Evolutionary conservation across 2,888 invertebrate species (phyloP), one percentile per base, ranked within the genome.

Genomic region (Ochropleura leucogaster): DNA sequence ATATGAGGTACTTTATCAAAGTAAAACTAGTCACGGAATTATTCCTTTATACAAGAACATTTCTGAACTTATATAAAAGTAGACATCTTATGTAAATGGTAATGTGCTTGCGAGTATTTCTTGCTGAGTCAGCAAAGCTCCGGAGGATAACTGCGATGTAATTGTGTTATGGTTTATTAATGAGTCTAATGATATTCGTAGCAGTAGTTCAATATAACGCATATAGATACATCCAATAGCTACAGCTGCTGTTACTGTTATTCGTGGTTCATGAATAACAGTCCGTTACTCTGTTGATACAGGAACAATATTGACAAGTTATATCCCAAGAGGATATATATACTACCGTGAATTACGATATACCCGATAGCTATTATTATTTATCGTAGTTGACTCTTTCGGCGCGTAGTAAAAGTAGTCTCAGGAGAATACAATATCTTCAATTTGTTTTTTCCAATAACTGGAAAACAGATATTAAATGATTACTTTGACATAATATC

Each of bases 281-380:
- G 60, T 9, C 8, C 47, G 42, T 60, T 30, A 44, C 47, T 53
- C 46, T 80, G 63, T 73, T 67, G 72, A n/a, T 51, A 57, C 42
- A 51, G 12, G 47, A 59, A 67, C 78, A 55, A 65, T 79, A 72
- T 80, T 80, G 74, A 53, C 47, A 59, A 8, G 47, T 53, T n/a
- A 69, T 12, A 63, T 57, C 63, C 57, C 57, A 44, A 51, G 46
- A 30, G 55, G 46, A 47, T 14, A 7, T 42, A n/a, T 3, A 30
- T 30, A 30, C 30, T 30, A 30, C 30, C 30, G 30, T 30, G 16
- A 49, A 6, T 49, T 16, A 49, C n/a, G 18, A 62, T 44, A 62
- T 44, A n/a, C n/a, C 7, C 10, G 16, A 59, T 18, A 9, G 9
- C 4, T 64, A 42, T 42, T 18, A 18, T 51, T 77, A 77, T 12